Conservation (phyloP, 2,888 invertebrate genomes). For the Amphipyra tragopoginis region DNA sequence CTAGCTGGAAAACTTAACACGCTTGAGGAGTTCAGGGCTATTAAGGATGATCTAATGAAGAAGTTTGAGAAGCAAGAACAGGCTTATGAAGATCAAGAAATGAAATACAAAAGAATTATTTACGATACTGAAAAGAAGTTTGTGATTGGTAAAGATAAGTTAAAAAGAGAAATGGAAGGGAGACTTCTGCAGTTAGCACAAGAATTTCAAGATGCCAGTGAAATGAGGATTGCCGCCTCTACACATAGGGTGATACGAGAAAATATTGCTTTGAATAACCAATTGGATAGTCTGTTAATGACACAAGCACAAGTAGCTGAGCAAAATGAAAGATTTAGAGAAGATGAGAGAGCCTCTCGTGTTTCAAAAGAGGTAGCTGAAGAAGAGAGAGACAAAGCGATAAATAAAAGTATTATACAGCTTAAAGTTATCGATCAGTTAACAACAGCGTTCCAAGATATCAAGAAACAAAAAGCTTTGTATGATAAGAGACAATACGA, state of each 20-base stretch:
- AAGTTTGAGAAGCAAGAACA: slow-evolving; percentile 95
- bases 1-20: slow-evolving; percentile 96
- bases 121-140: slow-evolving; percentile 94
- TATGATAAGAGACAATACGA: slow-evolving; percentile 80
- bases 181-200: slow-evolving; percentile 94
- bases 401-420: slow-evolving; percentile 91
- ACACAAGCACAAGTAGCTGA: slow-evolving; percentile 91
- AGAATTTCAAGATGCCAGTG: slow-evolving; percentile 96
- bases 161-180: slow-evolving; percentile 97
- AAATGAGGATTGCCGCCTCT: slow-evolving; percentile 96
- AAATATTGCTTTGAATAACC: slow-evolving; percentile 95
- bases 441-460: slow-evolving; percentile 88
- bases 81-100: slow-evolving; percentile 93
- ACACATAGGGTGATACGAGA: slow-evolving; percentile 96
- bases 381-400: slow-evolving; percentile 91
- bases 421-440: slow-evolving; percentile 91
- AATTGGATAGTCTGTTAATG: slow-evolving; percentile 92
- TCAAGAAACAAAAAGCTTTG: slow-evolving; percentile 84
- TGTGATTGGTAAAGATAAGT: slow-evolving; percentile 93
- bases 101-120: slow-evolving; percentile 93
- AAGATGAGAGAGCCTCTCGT: slow-evolving; percentile 88
- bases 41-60: slow-evolving; percentile 94
- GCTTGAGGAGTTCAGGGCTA: slow-evolving; percentile 96
- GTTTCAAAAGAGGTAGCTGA: slow-evolving; percentile 90
- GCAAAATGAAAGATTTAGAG: slow-evolving; percentile 90